Conservation (phyloP, 2,113 vertebrate genomes). For the Hippoglossus stenolepis region DNA sequence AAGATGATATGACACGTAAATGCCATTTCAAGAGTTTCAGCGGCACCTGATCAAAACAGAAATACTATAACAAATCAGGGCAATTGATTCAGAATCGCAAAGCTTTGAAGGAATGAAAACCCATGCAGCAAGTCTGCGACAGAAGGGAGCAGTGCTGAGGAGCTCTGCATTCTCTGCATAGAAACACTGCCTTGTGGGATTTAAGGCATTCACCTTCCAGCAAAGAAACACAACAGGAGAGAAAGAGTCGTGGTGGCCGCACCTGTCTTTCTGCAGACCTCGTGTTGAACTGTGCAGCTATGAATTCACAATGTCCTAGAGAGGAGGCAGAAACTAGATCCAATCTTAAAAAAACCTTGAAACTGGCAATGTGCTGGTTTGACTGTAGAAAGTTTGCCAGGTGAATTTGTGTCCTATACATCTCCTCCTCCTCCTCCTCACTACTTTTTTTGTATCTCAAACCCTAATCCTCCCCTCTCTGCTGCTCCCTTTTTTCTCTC, state of each 20-base stretch:
- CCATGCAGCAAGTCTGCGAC: constrained; percentile 13
- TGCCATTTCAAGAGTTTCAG: constrained; percentile 35
- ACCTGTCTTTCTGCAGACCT: constrained; percentile 32
- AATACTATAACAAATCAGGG: constrained; percentile 16
- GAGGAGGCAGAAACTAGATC: constrained; percentile 4
- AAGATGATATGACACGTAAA: constrained; percentile 50
- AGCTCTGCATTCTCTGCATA: constrained; percentile 33
- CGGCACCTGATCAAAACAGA: constrained; percentile 19
- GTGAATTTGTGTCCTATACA: constrained; percentile 39
- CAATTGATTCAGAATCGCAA: constrained; percentile 10
- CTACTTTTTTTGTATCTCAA: background rate
- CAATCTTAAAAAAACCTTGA: constrained; percentile 19
- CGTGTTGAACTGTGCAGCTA: constrained; percentile 25
- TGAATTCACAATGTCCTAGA: background rate
- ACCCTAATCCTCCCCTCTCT: constrained; percentile 50
- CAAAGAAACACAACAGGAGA: constrained; percentile 36
- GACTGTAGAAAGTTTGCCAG: constrained; percentile 54
- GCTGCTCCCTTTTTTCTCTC: constrained; percentile 27
- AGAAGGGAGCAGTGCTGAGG: constrained; percentile 33
- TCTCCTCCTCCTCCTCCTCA: constrained; percentile 15
- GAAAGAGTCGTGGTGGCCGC: constrained; percentile 2
- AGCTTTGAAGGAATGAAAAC: constrained; percentile 11
- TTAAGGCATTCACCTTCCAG: constrained; percentile 46
- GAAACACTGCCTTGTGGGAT: constrained; percentile 36
- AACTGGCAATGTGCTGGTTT: constrained; percentile 23